Base-by-base conservation (phyloP, 2,113 vertebrate genomes). In the Gadus chalcogrammus region DNA sequence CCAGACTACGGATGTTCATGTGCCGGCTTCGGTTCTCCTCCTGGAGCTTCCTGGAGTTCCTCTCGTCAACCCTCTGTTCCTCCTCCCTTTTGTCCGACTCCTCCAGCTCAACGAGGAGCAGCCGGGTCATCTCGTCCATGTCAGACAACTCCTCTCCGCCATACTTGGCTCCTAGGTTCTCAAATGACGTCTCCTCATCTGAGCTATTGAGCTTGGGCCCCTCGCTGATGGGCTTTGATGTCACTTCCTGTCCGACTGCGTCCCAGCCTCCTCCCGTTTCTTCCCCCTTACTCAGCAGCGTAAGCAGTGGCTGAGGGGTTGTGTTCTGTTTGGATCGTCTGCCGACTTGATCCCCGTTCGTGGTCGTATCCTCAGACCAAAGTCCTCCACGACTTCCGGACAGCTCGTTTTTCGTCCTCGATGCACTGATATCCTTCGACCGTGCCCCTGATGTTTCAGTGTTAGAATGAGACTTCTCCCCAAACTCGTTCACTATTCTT, bases 1-100 rank as follows among this genome's bases (percentile, higher is more conserved):
- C 97, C 74, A 99, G 79, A 56, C 93, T 93, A 81, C 95, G 91
- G 82, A 99, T 96, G 67, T 88, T 88, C 79, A 98, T 76, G 62
- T 93, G 79, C 55, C 13, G 18, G 1, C 59, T 74, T 24, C 65
- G 66, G 62, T 65, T 71, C 73, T 81, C 74, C 48, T 73, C 69
- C 20, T 4, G 4, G 12, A 38, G 22, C 27, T 58, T 78, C 67
- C 31, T 65, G 31, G 71, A 60, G 16, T n/a, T 53, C 28, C 16
- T 71, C 64, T 70, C 52, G 53, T 67, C 60, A 22, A 77, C 77
- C 22, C 58, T 73, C 18, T 76, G 56, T 17, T 75, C 80, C 42
- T 80, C 76, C 18, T 86, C 74, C 52, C 67, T 79, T 24, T 13
- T 72, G 38, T 88, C 87, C 1, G 89, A 65, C 75, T 89, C 84